A percentile compares a stretch with the other conserved stretches of the same genome.
Conservation (phyloP, 2,113 vertebrate species). For the Bothrops jararaca region DNA sequence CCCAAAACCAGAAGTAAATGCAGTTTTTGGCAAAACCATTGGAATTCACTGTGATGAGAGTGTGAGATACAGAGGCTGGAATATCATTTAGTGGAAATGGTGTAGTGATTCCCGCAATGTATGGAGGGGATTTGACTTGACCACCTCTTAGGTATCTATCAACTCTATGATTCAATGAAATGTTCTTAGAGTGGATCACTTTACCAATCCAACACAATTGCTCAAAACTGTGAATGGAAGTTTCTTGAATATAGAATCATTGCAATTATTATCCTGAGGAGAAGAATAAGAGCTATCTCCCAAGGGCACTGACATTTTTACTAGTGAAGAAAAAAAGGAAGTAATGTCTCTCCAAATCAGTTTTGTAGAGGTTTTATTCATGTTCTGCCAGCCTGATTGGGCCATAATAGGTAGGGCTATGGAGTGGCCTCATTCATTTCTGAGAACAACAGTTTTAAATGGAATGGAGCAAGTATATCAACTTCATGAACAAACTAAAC, state of each 20-base stretch:
- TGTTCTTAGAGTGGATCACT: not conserved
- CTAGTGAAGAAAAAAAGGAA: not conserved
- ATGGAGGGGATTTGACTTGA: not conserved
- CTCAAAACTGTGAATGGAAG: not conserved
- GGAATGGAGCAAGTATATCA: not conserved
- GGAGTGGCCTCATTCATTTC: not conserved
- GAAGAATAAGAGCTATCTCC: not conserved
- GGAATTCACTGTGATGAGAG: not conserved
- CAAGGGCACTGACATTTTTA: not conserved
- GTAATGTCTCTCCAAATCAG: not conserved
- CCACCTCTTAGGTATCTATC: not conserved
- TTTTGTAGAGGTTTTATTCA: not conserved
- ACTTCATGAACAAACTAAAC: not conserved
- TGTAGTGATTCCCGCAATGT: not conserved
- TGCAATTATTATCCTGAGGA: not conserved
- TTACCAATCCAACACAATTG: not conserved
- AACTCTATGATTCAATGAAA: not conserved
- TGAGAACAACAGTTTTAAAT: not conserved
- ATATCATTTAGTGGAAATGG: not conserved
- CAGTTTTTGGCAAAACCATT: not conserved
- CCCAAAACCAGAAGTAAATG: not conserved
- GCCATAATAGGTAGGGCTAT: not conserved
- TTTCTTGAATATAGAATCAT: not conserved
- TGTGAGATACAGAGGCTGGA: not conserved
- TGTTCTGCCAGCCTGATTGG: not conserved